Evolutionary conservation across 2,888 invertebrate genomes (phyloP).

Genomic region (Frankliniella fusca): DNA sequence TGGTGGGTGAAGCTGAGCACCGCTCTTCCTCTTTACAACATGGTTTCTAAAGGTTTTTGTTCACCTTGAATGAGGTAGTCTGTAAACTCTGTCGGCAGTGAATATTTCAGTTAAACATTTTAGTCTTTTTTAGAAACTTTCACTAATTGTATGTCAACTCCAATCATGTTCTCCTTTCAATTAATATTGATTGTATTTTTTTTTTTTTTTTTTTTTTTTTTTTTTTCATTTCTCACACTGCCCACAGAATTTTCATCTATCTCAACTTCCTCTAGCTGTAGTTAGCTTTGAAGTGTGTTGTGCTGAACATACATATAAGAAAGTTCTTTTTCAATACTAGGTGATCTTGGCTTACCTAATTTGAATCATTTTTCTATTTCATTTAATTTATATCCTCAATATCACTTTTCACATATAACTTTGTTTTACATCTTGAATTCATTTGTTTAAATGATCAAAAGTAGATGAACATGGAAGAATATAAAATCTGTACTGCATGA

Average conservation of each 20-base stretch:
- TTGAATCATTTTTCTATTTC: not conserved
- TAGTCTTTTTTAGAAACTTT: too few relatives aligned
- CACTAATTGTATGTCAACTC: too few relatives aligned
- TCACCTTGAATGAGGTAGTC: too few relatives aligned
- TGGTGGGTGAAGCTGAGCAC: not conserved
- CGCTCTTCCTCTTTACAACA: not conserved
- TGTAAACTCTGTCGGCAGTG: too few relatives aligned
- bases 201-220: not conserved
- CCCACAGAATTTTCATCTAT: not conserved
- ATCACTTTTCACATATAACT: too few relatives aligned
- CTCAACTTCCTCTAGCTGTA: constrained; percentile 5
- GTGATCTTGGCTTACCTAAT: not conserved
- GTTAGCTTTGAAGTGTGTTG: constrained; percentile 23
- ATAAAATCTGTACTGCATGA: not conserved
- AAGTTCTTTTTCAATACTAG: not conserved
- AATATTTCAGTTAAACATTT: too few relatives aligned
- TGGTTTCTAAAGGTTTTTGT: not conserved
- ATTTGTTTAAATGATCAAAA: too few relatives aligned
- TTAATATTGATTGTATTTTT: not conserved
- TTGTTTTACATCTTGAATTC: too few relatives aligned
- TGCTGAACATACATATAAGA: not conserved
- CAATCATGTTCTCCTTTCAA: not conserved
- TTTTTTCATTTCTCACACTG: not conserved
- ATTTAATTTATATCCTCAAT: not conserved
- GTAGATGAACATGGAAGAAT: not conserved